A percentile compares a stretch with the other conserved stretches of the same genome.
Conservation (phyloP, 2,888 invertebrate genomes). For the Melanostoma mellinum region DNA sequence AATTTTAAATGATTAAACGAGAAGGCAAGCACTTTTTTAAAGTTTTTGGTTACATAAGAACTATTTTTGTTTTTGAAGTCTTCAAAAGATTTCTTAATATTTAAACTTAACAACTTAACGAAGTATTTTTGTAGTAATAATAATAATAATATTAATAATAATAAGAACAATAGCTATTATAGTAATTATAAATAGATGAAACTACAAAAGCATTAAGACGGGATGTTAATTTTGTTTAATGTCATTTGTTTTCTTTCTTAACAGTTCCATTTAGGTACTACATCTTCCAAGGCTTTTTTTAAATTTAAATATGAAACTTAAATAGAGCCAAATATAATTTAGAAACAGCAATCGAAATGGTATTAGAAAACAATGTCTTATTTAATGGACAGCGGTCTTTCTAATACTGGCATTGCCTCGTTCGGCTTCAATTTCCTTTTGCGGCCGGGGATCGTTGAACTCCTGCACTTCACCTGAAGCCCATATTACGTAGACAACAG, state of each 20-base stretch:
- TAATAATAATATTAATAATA: slow-evolving; percentile 29
- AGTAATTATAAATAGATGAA: slow-evolving; percentile 16
- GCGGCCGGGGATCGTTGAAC: slow-evolving; percentile 85
- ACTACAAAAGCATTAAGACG: slow-evolving; percentile 30
- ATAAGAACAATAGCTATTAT: slow-evolving; percentile 1
- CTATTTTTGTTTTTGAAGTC: slow-evolving; percentile 9
- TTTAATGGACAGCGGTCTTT: too few relatives aligned
- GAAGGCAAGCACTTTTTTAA: slow-evolving; percentile 48
- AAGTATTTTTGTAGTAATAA: background rate
- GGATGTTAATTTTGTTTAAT: slow-evolving; percentile 59
- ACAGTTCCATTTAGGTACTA: slow-evolving; percentile 33
- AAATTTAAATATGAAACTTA: too few relatives aligned
- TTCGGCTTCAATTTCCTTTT: slow-evolving; percentile 67
- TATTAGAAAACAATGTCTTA: too few relatives aligned
- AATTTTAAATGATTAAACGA: slow-evolving; percentile 14
- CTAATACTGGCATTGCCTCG: slow-evolving; percentile 9
- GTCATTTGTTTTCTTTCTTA: slow-evolving; percentile 2
- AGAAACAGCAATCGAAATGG: too few relatives aligned
- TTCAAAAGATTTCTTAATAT: slow-evolving; percentile 1
- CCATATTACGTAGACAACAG: slow-evolving; percentile 86
- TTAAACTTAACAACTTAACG: slow-evolving; percentile 6
- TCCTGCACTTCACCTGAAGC: slow-evolving; percentile 89
- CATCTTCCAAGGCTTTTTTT: background rate
- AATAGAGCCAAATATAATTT: too few relatives aligned
- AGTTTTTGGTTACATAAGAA: slow-evolving; percentile 17